These are phyloP conservation scores for Schizopygopsis pylzovi DNA, from an alignment of 2,797 vertebrate genomes.

Conservation along the genomic window DNA sequence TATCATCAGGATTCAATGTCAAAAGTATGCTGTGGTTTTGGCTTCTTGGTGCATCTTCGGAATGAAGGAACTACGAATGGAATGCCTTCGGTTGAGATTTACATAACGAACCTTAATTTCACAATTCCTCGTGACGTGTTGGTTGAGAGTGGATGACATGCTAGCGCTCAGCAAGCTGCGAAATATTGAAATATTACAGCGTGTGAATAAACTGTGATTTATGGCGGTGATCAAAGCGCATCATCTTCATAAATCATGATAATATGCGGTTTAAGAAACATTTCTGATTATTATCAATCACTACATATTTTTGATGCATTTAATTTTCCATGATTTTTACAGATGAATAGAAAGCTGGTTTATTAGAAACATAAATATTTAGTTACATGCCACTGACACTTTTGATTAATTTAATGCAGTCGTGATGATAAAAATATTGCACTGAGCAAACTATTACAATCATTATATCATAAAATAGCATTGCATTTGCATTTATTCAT, in stretches of 20 bases:
- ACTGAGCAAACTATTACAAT: background rate
- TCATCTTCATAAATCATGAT: background rate
- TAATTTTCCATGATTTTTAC: background rate
- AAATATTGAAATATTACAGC: background rate
- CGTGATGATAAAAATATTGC: background rate
- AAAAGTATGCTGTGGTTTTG: background rate
- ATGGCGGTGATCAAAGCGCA: background rate
- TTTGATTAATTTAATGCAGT: background rate
- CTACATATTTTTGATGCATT: background rate
- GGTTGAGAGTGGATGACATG: background rate
- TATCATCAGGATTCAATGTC: too few species aligned
- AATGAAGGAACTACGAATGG: background rate
- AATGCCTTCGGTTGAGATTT: background rate
- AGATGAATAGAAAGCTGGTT: background rate
- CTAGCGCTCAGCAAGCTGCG: background rate
- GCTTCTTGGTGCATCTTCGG: background rate
- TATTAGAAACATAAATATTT: background rate
- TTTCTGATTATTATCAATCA: background rate
- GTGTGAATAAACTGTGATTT: background rate
- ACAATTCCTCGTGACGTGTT: background rate
- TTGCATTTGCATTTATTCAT: background rate
- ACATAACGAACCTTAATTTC: background rate
- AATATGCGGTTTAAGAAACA: background rate
- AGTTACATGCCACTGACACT: background rate
- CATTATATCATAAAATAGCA: background rate